phyloP scores from a whole-genome alignment of 2,888 invertebrate genomes.

The Pseudococcus viburni region DNA sequence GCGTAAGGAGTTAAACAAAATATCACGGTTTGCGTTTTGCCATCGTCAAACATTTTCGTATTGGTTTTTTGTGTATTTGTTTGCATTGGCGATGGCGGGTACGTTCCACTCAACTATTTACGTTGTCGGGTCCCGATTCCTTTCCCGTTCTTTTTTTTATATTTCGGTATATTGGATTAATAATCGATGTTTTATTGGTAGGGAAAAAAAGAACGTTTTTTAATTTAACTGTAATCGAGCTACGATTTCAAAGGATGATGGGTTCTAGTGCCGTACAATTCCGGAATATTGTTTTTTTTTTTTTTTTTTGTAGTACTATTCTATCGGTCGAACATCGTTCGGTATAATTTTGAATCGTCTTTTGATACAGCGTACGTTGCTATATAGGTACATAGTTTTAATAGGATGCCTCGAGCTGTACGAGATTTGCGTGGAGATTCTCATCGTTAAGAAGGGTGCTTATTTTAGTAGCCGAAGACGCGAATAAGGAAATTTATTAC shows the following conservation, averaged over 20 bases:
- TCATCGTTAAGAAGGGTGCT: background rate
- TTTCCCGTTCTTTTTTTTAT: background rate
- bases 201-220: conserved; percentile 4
- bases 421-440: background rate
- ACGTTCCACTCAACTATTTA: conserved; percentile 38
- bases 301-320: too few species aligned
- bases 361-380: background rate
- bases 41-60: conserved; percentile 42
- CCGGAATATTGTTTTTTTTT: conserved; percentile 16
- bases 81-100: background rate
- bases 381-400: background rate
- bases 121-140: background rate
- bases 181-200: conserved; percentile 42
- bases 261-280: background rate
- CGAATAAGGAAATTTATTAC: background rate
- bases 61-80: conserved; percentile 47
- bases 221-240: conserved; percentile 42
- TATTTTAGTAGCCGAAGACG: background rate
- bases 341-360: background rate
- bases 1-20: conserved; percentile 30
- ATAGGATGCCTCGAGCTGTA: background rate
- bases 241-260: conserved; percentile 19
- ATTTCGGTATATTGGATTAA: conserved; percentile 16
- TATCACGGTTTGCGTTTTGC: conserved; percentile 37
- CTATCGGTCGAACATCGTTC: background rate